A percentile compares a stretch with the other conserved stretches of the same genome.
phyloP scores from a whole-genome alignment of 2,888 invertebrate species.

The Scaeva pyrastri region DNA sequence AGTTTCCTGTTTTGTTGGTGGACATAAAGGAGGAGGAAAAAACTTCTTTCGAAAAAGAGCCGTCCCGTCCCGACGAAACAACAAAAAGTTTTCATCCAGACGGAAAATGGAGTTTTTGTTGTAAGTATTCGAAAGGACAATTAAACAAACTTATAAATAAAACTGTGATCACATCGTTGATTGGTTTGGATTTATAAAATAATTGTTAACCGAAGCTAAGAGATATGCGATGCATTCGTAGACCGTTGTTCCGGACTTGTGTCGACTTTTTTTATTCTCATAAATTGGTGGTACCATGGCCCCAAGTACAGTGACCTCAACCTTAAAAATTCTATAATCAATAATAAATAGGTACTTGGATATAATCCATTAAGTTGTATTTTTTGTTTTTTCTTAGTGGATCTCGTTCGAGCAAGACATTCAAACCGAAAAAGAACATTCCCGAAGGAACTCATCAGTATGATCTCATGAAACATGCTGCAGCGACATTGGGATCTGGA shows the following conservation, averaged over 20 bases:
- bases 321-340: background rate
- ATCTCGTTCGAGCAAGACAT: conserved; percentile 96
- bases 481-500: conserved; percentile 98
- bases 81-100: conserved; percentile 64
- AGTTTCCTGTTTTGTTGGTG: conserved; percentile 49
- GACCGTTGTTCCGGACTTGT: background rate
- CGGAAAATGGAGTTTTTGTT: conserved; percentile 83
- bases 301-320: conserved; percentile 24
- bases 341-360: background rate
- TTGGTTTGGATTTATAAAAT: background rate
- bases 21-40: conserved; percentile 39
- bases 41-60: conserved; percentile 46
- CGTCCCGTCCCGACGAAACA: conserved; percentile 51
- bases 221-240: background rate
- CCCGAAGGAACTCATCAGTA: conserved; percentile 99
- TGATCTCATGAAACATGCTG: conserved; percentile 99
- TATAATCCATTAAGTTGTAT: background rate
- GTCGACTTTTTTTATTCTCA: background rate
- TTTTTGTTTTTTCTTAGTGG: conserved; percentile 79
- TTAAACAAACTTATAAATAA: conserved; percentile 26
- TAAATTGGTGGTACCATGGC: background rate
- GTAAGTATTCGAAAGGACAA: conserved; percentile 79
- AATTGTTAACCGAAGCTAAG: background rate
- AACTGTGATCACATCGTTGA: background rate
- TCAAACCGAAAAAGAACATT: conserved; percentile 99